These are phyloP conservation scores for Xerus inauris DNA, from an alignment of 2,113 vertebrate species.

Conservation along the genomic window DNA sequence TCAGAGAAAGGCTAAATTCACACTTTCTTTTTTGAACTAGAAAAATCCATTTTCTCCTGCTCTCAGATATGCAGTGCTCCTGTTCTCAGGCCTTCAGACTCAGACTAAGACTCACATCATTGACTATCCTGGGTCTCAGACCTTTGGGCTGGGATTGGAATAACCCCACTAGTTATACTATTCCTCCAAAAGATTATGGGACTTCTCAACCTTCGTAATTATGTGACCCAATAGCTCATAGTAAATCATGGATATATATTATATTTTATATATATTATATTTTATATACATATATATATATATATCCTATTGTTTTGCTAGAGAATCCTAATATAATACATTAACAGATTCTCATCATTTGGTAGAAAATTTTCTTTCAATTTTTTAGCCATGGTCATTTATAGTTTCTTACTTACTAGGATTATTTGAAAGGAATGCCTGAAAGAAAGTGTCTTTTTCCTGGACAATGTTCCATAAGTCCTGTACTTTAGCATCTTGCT, in stretches of 20 bases:
- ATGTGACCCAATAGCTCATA: background rate
- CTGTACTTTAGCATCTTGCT: background rate
- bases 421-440: background rate
- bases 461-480: background rate
- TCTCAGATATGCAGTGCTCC: background rate
- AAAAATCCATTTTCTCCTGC: background rate
- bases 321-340: background rate
- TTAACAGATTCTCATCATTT: background rate
- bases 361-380: background rate
- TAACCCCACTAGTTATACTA: background rate
- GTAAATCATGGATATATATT: too few species aligned
- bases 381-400: background rate
- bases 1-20: background rate
- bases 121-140: background rate
- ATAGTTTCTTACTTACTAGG: background rate
- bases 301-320: background rate
- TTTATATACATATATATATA: background rate
- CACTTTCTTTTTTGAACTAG: background rate
- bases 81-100: background rate
- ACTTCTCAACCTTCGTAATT: background rate
- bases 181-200: background rate
- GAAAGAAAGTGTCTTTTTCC: background rate
- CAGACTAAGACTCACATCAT: background rate
- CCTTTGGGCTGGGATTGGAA: background rate
- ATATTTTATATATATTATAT: too few species aligned